Evolutionary conservation across 1,140 invertebrate genomes (phyloP).

Genomic region (Atopsyche davidsoni): DNA sequence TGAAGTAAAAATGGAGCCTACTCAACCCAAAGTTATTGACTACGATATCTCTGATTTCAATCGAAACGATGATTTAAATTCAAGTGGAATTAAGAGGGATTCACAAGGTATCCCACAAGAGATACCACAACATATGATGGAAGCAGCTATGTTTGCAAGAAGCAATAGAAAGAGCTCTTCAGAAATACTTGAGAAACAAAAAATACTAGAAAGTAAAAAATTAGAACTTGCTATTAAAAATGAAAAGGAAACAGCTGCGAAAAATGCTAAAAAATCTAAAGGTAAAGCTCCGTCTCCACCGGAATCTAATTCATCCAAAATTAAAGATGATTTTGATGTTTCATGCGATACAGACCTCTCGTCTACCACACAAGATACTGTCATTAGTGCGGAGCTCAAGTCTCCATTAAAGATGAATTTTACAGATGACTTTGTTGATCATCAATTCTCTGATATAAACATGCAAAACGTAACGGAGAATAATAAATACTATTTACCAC

Average conservation of each 20-base stretch:
- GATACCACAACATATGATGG: conserved; percentile 63
- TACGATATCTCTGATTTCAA: too few species aligned
- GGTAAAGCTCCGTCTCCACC: conserved; percentile 68
- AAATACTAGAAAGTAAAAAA: conserved; percentile 33
- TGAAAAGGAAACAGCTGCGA: conserved; percentile 39
- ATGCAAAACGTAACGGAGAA: conserved; percentile 4
- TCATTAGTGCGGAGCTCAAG: conserved; percentile 15
- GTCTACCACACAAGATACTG: conserved; percentile 15
- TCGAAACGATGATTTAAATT: conserved; percentile 39
- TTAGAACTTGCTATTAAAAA: conserved; percentile 35
- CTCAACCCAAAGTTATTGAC: too few species aligned
- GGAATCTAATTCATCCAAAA: conserved; percentile 38
- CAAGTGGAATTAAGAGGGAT: conserved; percentile 53
- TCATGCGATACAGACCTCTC: conserved; percentile 17
- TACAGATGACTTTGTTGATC: conserved; percentile 28
- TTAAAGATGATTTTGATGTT: conserved; percentile 3
- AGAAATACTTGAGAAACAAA: conserved; percentile 27
- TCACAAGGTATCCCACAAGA: conserved; percentile 55
- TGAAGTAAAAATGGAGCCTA: conserved; percentile 28
- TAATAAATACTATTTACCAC: too few species aligned
- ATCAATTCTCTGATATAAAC: conserved; percentile 12
- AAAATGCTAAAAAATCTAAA: conserved; percentile 56
- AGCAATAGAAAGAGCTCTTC: conserved; percentile 56
- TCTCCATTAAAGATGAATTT: conserved; percentile 25
- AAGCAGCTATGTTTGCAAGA: conserved; percentile 61